Percentiles rank a stretch among this genome's conserved stretches.
phyloP scores from a whole-genome alignment of 1,140 invertebrate genomes.

The Idris sp. region DNA sequence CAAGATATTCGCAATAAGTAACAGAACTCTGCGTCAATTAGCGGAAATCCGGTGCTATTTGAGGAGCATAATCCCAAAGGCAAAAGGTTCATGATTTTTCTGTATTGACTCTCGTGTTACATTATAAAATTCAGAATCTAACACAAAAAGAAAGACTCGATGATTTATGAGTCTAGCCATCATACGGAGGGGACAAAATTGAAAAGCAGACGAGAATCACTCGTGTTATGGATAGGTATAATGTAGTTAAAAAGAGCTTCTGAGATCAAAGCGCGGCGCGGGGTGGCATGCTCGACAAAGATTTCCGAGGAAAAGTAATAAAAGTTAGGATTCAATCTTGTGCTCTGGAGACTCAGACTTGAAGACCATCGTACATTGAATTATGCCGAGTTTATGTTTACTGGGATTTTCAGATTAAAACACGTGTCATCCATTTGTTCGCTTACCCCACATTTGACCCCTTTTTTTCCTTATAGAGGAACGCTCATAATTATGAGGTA shows the following conservation, averaged over 20 bases:
- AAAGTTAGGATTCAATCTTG: conserved; percentile 68
- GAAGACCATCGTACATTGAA: conserved; percentile 50
- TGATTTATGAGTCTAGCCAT: conserved; percentile 51
- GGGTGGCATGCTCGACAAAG: conserved; percentile 18
- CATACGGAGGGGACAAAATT: conserved; percentile 66
- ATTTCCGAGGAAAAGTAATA: conserved; percentile 68
- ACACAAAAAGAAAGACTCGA: conserved; percentile 46
- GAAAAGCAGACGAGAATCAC: conserved; percentile 66
- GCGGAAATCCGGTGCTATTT: conserved; percentile 73
- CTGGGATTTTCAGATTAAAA: conserved; percentile 44
- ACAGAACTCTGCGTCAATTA: conserved; percentile 74
- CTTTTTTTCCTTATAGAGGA: conserved; percentile 21
- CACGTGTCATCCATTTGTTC: conserved; percentile 49
- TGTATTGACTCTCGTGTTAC: conserved; percentile 15
- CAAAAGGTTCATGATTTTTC: conserved; percentile 19
- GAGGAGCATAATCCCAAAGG: conserved; percentile 66
- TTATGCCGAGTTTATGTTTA: conserved; percentile 56
- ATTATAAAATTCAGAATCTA: conserved; percentile 46
- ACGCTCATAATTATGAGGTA: conserved; percentile 8
- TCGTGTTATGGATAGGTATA: conserved; percentile 43
- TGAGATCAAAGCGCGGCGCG: conserved; percentile 52
- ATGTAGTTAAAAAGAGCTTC: conserved; percentile 59
- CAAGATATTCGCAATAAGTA: too few species aligned
- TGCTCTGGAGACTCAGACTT: conserved; percentile 46
- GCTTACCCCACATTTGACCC: conserved; percentile 27